Conservation (phyloP, 2,888 invertebrate species). For the Xestia c-nigrum region DNA sequence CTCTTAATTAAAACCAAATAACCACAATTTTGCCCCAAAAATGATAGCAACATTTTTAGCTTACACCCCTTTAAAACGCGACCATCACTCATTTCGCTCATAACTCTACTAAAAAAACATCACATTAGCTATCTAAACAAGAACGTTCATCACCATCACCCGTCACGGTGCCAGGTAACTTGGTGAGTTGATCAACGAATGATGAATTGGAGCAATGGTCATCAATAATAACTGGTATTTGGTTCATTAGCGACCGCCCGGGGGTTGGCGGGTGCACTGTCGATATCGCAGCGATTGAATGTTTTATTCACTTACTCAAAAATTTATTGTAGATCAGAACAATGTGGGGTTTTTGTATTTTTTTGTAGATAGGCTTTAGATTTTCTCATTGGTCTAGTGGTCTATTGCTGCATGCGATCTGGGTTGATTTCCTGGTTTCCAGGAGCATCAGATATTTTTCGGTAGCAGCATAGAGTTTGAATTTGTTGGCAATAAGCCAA, state of each 20-base stretch:
- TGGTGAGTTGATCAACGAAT: constrained; percentile 45
- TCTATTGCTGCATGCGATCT: no score
- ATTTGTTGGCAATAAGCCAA: no score
- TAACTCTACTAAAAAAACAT: neutral
- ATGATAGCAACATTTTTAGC: neutral
- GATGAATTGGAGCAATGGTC: constrained; percentile 52
- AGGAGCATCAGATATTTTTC: neutral
- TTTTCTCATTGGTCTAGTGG: neutral
- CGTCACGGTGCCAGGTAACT: constrained; percentile 20
- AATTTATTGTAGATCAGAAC: constrained; percentile 28
- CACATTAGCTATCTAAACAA: constrained; percentile 7
- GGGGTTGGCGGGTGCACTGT: constrained; percentile 21
- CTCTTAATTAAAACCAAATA: neutral
- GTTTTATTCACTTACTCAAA: constrained; percentile 48
- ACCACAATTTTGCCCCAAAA: neutral
- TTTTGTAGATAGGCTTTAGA: neutral
- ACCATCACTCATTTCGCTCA: neutral
- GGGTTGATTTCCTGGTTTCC: neutral
- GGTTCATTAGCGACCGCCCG: constrained; percentile 51
- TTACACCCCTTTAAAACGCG: neutral
- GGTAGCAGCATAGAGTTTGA: neutral
- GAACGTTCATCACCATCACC: constrained; percentile 30
- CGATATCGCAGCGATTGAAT: constrained; percentile 53
- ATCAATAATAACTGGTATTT: constrained; percentile 61
- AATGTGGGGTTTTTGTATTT: neutral